phyloP scores from a whole-genome alignment of 2,888 invertebrate genomes.

The Girardia tigrina region DNA sequence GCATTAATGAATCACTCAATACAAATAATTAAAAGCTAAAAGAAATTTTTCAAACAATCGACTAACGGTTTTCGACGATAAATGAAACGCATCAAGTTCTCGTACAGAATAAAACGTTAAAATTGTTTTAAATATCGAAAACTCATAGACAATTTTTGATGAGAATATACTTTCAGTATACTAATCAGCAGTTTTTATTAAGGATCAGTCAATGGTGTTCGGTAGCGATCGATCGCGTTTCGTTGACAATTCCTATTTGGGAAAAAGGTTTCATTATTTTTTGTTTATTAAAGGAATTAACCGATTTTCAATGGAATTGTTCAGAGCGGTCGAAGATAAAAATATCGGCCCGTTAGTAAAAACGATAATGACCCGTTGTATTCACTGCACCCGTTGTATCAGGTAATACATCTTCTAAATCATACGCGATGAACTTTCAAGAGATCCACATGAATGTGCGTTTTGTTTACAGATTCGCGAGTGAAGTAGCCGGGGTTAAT shows the following conservation, averaged over 20 bases:
- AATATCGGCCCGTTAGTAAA: conserved; percentile 93
- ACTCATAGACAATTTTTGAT: too few relatives aligned
- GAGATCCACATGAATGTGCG: background rate
- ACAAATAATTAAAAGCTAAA: too few relatives aligned
- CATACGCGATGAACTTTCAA: background rate
- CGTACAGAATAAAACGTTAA: too few relatives aligned
- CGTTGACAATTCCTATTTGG: conserved; percentile 73
- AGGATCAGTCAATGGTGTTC: conserved; percentile 98
- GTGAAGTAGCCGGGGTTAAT: conserved; percentile 94
- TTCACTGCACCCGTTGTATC: conserved; percentile 93
- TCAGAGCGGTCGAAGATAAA: conserved; percentile 91
- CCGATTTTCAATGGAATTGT: background rate
- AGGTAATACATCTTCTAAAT: conserved; percentile 52
- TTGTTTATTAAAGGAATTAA: conserved; percentile 21
- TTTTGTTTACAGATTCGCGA: conserved; percentile 69
- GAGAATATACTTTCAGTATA: too few relatives aligned
- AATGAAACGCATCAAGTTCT: too few relatives aligned
- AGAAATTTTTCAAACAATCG: too few relatives aligned
- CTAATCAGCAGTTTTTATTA: too few relatives aligned
- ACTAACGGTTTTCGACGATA: too few relatives aligned
- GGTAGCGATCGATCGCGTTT: conserved; percentile 75
- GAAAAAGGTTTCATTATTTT: conserved; percentile 61
- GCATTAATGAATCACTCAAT: too few relatives aligned
- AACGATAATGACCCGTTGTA: conserved; percentile 97
- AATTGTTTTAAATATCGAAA: too few relatives aligned